These are phyloP conservation scores for Gobio gobio DNA, from an alignment of 2,113 vertebrate genomes.

Conservation along the genomic window DNA sequence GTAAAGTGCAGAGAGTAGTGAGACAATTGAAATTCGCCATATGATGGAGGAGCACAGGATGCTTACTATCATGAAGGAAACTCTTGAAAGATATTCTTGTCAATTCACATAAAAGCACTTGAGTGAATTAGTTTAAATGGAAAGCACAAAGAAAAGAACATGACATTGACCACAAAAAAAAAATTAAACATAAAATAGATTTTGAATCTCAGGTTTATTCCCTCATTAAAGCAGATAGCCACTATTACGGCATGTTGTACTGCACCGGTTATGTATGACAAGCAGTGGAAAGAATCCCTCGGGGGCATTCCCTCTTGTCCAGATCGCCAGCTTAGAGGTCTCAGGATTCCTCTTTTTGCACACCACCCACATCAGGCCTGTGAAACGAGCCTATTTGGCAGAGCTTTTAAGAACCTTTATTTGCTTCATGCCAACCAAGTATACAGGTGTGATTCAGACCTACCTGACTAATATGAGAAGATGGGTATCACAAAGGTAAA, in stretches of 20 bases:
- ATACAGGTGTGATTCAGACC: neutral
- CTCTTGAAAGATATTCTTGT: neutral
- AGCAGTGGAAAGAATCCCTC: conserved; percentile 64
- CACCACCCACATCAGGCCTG: neutral
- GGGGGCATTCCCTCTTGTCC: neutral
- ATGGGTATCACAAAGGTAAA: neutral
- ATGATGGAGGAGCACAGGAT: neutral
- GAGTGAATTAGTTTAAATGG: neutral
- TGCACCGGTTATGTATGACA: conserved; percentile 59
- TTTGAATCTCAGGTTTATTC: neutral
- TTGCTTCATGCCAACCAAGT: neutral
- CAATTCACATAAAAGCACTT: neutral
- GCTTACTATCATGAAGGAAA: neutral
- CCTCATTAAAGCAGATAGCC: neutral
- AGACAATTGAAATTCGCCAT: too few species aligned
- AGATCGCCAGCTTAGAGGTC: neutral
- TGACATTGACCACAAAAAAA: too few species aligned
- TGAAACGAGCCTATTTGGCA: neutral
- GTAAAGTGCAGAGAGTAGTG: too few species aligned
- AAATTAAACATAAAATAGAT: neutral
- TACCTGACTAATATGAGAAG: neutral
- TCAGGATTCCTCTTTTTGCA: conserved; percentile 39
- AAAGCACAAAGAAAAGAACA: neutral
- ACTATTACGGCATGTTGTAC: neutral
- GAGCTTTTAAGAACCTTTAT: neutral